Evolutionary conservation across 2,797 vertebrate species (phyloP).

Genomic region (Malacoctenus gilli): DNA sequence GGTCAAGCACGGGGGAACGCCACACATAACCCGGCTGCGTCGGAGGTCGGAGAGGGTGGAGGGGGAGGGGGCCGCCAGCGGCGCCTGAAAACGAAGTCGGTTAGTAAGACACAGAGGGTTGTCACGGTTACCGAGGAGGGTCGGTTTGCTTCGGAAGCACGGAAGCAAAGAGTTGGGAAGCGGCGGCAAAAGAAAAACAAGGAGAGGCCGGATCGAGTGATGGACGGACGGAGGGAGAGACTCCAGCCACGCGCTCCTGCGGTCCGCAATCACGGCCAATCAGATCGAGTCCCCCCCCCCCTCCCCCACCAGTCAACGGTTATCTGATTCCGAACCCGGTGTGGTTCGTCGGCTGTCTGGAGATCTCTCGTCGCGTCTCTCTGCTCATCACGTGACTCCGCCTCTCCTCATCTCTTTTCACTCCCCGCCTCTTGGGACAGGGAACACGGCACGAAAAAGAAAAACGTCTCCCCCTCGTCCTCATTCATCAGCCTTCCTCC

Average conservation of each 20-base stretch:
- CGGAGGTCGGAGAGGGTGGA: constrained; percentile 25
- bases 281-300: constrained; percentile 49
- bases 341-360: constrained; percentile 11
- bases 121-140: constrained; percentile 2
- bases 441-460: constrained; percentile 17
- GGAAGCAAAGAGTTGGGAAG: constrained; percentile 23
- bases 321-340: constrained; percentile 21
- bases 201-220: constrained; percentile 41
- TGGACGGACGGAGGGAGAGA: constrained; percentile 29
- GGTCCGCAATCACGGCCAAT: constrained; percentile 41
- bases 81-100: constrained; percentile 27
- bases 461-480: constrained; percentile 34
- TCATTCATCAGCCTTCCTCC: constrained; percentile 60
- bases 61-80: too few species aligned
- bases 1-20: constrained; percentile 34
- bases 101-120: constrained; percentile 30
- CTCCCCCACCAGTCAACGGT: too few species aligned
- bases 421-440: constrained; percentile 30
- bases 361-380: constrained; percentile 21
- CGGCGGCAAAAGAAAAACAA: constrained; percentile 10
- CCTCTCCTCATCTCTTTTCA: constrained; percentile 39
- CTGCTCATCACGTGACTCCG: constrained; percentile 12
- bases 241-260: constrained; percentile 34
- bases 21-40: constrained; percentile 38
- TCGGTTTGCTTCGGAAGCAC: constrained; percentile 21